Evolutionary conservation across 2,888 invertebrate species (phyloP).

Genomic region (Agriopis aurantiaria): DNA sequence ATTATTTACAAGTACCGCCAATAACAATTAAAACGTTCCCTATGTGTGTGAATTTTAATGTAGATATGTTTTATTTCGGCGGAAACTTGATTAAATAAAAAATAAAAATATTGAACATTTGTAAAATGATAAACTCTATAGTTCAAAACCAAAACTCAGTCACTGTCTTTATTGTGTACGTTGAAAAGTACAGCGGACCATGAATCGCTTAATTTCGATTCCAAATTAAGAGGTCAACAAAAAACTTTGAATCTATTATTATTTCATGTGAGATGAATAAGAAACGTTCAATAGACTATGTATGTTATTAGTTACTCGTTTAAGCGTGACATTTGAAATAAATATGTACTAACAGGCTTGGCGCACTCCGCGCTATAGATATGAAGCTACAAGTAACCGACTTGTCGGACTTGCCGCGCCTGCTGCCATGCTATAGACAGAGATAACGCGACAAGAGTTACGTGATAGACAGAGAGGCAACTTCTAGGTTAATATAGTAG

Average conservation of each 20-base stretch:
- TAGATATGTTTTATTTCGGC: too few species aligned
- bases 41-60: too few species aligned
- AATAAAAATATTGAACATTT: too few species aligned
- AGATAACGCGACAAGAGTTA: too few species aligned
- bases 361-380: not conserved
- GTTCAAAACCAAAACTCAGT: slow-evolving; percentile 1
- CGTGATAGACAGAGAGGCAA: too few species aligned
- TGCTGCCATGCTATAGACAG: too few species aligned
- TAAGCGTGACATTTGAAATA: slow-evolving; percentile 14
- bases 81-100: too few species aligned
- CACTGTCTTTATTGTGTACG: slow-evolving; percentile 12
- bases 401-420: too few species aligned
- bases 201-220: slow-evolving; percentile 37
- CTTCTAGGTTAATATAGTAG: too few species aligned
- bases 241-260: slow-evolving; percentile 33
- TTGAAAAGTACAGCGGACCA: slow-evolving; percentile 10
- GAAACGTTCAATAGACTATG: not conserved
- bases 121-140: too few species aligned
- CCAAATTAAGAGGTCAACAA: slow-evolving; percentile 31
- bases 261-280: slow-evolving; percentile 21
- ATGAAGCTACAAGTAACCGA: not conserved
- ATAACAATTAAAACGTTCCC: too few species aligned
- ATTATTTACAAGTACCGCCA: too few species aligned
- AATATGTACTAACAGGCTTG: not conserved
- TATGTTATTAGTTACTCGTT: slow-evolving; percentile 10